Conservation (phyloP, 92 coral and sea anemone species). For the Epizoanthus fatuus region DNA sequence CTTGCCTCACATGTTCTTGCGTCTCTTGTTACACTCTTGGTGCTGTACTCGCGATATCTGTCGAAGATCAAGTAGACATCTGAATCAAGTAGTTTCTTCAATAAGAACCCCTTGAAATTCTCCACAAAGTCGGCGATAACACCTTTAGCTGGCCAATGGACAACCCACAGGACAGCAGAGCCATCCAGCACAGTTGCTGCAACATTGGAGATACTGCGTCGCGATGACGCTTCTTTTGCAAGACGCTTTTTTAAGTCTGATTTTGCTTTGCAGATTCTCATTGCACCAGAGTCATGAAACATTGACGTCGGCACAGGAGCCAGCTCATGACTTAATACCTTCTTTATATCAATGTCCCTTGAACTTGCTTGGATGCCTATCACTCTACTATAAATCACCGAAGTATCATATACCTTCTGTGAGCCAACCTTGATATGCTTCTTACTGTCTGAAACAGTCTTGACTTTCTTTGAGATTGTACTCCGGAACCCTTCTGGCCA, state of each 20-base stretch:
- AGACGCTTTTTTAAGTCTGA: conserved; percentile 72
- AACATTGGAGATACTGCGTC: conserved; percentile 22
- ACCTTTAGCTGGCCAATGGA: conserved; percentile 73
- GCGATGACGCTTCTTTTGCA: conserved; percentile 50
- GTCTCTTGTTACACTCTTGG: conserved; percentile 66
- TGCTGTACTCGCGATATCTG: conserved; percentile 77
- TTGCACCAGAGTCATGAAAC: conserved; percentile 70
- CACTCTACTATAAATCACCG: conserved; percentile 66
- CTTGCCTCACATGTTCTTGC: conserved; percentile 71
- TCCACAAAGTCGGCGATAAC: conserved; percentile 52
- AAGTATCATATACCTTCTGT: conserved; percentile 58
- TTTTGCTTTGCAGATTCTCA: conserved; percentile 69
- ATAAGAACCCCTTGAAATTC: conserved; percentile 67
- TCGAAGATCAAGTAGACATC: conserved; percentile 79
- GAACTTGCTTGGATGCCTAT: conserved; percentile 69
- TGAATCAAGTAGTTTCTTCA: conserved; percentile 49
- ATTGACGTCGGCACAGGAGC: conserved; percentile 79
- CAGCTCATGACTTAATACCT: conserved; percentile 60
- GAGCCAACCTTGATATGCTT: conserved; percentile 65
- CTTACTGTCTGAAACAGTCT: conserved; percentile 45
- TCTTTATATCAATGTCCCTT: conserved; percentile 57
- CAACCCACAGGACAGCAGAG: conserved; percentile 74
- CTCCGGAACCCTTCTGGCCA: conserved; percentile 63
- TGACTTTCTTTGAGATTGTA: conserved; percentile 62
- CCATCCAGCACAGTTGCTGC: conserved; percentile 70